Evolutionary conservation across 1,140 invertebrate genomes (phyloP).

Genomic region (Drosophila arawakana): DNA sequence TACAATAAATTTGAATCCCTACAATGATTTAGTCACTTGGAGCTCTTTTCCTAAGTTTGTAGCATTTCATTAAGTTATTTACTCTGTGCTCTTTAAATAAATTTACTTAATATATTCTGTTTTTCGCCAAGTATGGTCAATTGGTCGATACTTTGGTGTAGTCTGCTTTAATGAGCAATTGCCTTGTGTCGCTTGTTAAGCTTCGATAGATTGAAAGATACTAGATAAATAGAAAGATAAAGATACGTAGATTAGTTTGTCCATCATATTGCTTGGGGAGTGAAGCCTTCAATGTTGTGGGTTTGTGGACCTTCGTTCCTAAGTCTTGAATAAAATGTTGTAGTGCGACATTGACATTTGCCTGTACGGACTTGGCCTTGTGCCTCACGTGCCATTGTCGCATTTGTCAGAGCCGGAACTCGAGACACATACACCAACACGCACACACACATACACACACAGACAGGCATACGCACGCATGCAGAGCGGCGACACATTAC

Average conservation of each 20-base stretch:
- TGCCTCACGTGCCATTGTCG: conserved; percentile 54
- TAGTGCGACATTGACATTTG: conserved; percentile 22
- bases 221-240: not conserved
- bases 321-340: conserved; percentile 16
- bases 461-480: conserved; percentile 5
- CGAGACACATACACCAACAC: conserved; percentile 5
- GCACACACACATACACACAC: not conserved
- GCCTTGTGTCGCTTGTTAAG: not conserved
- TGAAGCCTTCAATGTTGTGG: not conserved
- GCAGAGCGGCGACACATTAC: not conserved
- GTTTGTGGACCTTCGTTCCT: not conserved
- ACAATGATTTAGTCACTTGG: too few species aligned
- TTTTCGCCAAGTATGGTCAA: not conserved
- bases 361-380: conserved; percentile 36
- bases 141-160: not conserved
- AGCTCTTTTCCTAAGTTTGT: too few species aligned
- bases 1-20: too few species aligned
- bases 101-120: too few species aligned
- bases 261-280: conserved; percentile 8
- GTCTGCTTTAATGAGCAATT: not conserved
- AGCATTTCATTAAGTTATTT: too few species aligned
- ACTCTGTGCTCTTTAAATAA: too few species aligned
- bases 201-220: not conserved
- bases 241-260: conserved; percentile 10
- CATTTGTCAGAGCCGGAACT: conserved; percentile 52